phyloP scores from a whole-genome alignment of 2,888 invertebrate genomes.

The Macropis europaea region DNA sequence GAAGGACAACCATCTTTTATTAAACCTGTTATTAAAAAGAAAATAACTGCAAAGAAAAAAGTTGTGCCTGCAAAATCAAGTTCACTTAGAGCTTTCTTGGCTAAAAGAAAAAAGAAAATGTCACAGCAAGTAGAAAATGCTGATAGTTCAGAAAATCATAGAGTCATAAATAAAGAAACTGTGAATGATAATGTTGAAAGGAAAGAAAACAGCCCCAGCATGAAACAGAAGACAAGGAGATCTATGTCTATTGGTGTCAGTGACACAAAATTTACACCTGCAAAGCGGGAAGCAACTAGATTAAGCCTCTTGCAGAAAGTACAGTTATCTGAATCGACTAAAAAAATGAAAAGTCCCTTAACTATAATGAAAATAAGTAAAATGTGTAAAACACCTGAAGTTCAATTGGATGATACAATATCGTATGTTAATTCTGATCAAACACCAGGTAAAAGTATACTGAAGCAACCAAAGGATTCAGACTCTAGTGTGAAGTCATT shows the following conservation, averaged over 20 bases:
- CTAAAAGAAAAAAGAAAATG: constrained; percentile 66
- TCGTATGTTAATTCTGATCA: constrained; percentile 72
- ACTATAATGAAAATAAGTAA: constrained; percentile 69
- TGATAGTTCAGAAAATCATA: not conserved
- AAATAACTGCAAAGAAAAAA: constrained; percentile 39
- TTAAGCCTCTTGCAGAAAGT: constrained; percentile 41
- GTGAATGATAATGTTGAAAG: not conserved
- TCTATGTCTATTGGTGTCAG: not conserved
- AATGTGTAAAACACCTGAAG: constrained; percentile 70
- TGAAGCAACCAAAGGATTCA: constrained; percentile 63
- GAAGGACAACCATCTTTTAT: constrained; percentile 77
- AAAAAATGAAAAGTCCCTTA: constrained; percentile 59
- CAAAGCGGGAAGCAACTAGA: constrained; percentile 27
- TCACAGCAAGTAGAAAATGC: not conserved
- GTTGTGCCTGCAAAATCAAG: constrained; percentile 44
- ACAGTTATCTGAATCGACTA: constrained; percentile 54
- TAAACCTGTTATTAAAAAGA: constrained; percentile 41
- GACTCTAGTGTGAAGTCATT: constrained; percentile 50
- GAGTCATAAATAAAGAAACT: not conserved
- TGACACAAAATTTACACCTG: not conserved
- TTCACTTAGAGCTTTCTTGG: constrained; percentile 62
- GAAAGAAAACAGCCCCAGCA: not conserved
- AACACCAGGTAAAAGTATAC: constrained; percentile 73
- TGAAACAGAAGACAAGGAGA: constrained; percentile 4
- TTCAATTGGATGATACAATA: constrained; percentile 67